Evolutionary conservation across 35 echinoderm and acorn worm species (phyloP).

Genomic region (Stichopus chloronotus): DNA sequence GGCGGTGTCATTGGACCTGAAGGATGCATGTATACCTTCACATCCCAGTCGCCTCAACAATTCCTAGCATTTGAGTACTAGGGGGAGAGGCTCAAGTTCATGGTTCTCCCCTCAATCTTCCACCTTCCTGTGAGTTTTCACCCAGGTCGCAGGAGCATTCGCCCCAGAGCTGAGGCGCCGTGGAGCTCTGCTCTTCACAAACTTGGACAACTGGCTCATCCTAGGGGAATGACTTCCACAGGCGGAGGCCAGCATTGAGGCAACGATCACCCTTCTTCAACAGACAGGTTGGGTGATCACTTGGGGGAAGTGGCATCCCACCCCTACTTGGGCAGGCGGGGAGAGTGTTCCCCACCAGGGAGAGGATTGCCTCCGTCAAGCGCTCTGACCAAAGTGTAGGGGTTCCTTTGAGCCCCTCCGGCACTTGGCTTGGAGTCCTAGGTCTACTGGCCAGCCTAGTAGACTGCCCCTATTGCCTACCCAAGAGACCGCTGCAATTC

Average conservation of each 20-base stretch:
- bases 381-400: background rate
- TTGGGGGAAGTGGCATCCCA: background rate
- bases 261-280: background rate
- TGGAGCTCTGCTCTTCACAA: background rate
- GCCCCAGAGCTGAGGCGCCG: background rate
- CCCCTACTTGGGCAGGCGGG: background rate
- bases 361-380: background rate
- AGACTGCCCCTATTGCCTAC: background rate
- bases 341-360: background rate
- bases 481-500: background rate
- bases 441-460: background rate
- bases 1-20: background rate
- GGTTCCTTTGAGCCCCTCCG: background rate
- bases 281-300: background rate
- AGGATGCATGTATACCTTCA: background rate
- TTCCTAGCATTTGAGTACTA: background rate
- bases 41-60: background rate
- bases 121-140: background rate
- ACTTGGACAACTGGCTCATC: slow-evolving; percentile 7
- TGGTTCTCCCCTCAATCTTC: no score
- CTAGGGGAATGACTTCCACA: background rate
- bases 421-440: background rate
- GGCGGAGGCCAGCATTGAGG: background rate
- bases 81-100: background rate
- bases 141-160: background rate